phyloP scores from a whole-genome alignment of 1,140 invertebrate species.

The Trichogramma pretiosum region DNA sequence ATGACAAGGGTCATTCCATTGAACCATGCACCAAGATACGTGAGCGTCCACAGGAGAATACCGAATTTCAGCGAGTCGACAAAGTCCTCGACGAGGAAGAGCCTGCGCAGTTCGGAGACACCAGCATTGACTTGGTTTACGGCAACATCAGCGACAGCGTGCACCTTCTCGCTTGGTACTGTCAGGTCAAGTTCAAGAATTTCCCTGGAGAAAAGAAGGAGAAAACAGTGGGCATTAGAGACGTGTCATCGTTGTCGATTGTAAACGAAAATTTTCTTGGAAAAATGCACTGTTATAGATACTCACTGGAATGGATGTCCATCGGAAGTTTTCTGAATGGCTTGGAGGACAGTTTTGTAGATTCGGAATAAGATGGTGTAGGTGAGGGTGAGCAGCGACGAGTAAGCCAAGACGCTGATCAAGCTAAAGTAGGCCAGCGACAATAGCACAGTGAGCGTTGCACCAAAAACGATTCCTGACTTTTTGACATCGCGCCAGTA shows the following conservation, averaged over 20 bases:
- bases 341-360: conserved; percentile 91
- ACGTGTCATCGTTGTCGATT: too few relatives aligned
- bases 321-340: conserved; percentile 93
- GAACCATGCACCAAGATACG: conserved; percentile 94
- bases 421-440: conserved; percentile 90
- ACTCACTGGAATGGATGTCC: conserved; percentile 95
- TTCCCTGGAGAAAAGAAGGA: conserved; percentile 51
- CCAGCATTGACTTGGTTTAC: conserved; percentile 77
- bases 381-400: conserved; percentile 71
- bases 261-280: conserved; percentile 4
- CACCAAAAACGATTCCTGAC: conserved; percentile 84
- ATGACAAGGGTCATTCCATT: conserved; percentile 96
- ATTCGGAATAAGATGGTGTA: conserved; percentile 86
- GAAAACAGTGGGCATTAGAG: background rate
- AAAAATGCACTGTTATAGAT: background rate
- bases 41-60: conserved; percentile 85
- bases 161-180: conserved; percentile 78
- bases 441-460: conserved; percentile 74
- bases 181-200: conserved; percentile 79
- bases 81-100: conserved; percentile 93
- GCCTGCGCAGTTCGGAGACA: conserved; percentile 71
- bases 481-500: conserved; percentile 95
- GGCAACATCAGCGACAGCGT: conserved; percentile 72
- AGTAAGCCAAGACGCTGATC: conserved; percentile 89
- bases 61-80: conserved; percentile 93